Evolutionary conservation across 2,113 vertebrate species (phyloP).

Genomic region (Tupaia chinensis): DNA sequence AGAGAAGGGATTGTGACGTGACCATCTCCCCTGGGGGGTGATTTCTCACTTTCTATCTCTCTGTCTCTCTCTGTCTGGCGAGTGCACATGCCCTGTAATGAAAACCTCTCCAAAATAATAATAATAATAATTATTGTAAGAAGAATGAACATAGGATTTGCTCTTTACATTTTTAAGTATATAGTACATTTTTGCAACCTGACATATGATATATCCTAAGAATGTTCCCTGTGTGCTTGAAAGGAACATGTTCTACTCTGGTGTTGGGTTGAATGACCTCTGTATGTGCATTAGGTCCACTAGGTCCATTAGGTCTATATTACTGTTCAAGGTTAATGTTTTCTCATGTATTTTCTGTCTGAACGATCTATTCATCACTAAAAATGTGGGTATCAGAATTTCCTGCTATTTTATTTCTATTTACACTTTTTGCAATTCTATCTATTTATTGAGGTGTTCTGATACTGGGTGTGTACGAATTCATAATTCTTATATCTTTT

Average conservation of each 20-base stretch:
- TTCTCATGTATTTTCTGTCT: background rate
- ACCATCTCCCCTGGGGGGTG: too few species aligned
- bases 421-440: background rate
- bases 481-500: background rate
- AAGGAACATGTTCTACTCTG: background rate
- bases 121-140: background rate
- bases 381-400: background rate
- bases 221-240: background rate
- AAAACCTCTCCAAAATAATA: too few species aligned
- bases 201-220: background rate
- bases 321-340: background rate
- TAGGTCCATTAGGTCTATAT: background rate
- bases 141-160: background rate
- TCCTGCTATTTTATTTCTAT: background rate
- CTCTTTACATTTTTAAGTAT: background rate
- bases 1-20: too few species aligned
- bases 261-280: background rate
- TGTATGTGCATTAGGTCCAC: background rate
- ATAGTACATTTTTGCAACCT: background rate
- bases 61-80: too few species aligned
- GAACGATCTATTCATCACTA: background rate
- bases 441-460: background rate
- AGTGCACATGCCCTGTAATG: too few species aligned
- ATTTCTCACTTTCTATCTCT: too few species aligned
- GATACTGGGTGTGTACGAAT: background rate